Base-by-base conservation (phyloP, 2,797 vertebrate genomes). In the Poeciliopsis presidionis region DNA sequence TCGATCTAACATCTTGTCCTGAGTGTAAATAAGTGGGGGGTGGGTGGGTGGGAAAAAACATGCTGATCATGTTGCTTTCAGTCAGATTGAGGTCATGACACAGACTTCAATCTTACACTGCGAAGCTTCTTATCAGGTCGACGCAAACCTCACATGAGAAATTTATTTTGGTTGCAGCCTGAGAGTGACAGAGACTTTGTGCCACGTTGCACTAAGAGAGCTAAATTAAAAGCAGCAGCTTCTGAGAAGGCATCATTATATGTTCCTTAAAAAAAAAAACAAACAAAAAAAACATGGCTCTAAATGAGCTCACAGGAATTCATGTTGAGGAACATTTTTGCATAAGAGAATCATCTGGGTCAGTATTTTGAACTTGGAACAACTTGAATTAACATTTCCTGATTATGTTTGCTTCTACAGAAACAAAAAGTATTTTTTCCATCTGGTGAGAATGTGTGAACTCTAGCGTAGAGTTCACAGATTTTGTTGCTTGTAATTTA, bases 201-300 rank as follows among this genome's bases (percentile, higher is more conserved):
- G 86, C 86, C 89, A 88, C 83, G 82, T 90, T 83, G 84, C 89
- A 83, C 74, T 49, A 63, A 4, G 30, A 36, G 51, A 43, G 73
- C 75, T 79, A 79, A 88, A 90, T 86, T 76, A 89, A 89, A 81
- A 5, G 7, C 81, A 79, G 77, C 81, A 72, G 78, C 75, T 67
- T 73, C 47, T 75, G 73, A 75, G 47, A 61, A 87, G 55, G 55
- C 51, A 67, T 65, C 75, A 39, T 65, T 57, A 73, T 79, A 77
- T 63, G 9, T 63, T 86, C 18, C 74, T 79, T 70, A 75, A 59
- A 69, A 65, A 75, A 59, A 69, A 65, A 6, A 43, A 43, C 3
- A 43, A 6, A 36, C 7, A 41, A 43, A 43, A 73, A 59, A 69
- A 61, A 6, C 12, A 33, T 63, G 33, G 5, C 30, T 82, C 16